These are phyloP conservation scores for Chondrilla cf. caribensis DNA, from an alignment of 37 sponge, comb jelly and placozoan genomes.

Conservation along the genomic window DNA sequence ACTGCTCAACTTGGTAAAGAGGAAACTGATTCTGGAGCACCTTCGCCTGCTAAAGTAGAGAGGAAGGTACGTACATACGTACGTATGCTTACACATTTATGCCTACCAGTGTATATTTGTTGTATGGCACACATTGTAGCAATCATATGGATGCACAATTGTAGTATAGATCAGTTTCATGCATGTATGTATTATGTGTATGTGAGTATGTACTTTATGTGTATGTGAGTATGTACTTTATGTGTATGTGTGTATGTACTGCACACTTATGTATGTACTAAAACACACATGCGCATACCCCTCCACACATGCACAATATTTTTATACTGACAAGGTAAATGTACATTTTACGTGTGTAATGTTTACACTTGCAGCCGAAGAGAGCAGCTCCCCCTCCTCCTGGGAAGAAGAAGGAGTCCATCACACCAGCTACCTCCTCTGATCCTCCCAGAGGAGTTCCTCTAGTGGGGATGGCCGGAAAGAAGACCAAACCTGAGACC, in stretches of 20 bases:
- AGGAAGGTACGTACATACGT: background rate
- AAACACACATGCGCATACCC: too few relatives aligned
- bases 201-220: background rate
- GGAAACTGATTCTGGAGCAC: constrained; percentile 1
- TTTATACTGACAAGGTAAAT: too few relatives aligned
- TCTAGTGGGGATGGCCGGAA: constrained; percentile 10
- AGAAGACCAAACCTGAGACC: background rate
- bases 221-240: background rate
- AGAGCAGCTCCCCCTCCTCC: constrained; percentile 22
- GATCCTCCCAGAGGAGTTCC: background rate
- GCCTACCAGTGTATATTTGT: too few relatives aligned
- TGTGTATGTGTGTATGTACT: background rate
- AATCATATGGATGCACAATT: background rate
- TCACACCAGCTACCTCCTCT: background rate
- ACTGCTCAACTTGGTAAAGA: background rate
- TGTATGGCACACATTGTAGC: too few relatives aligned
- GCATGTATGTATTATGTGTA: background rate
- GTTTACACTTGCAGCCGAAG: constrained; percentile 27
- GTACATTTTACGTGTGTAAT: too few relatives aligned
- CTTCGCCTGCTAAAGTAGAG: background rate
- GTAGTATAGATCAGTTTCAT: too few relatives aligned
- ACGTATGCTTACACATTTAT: too few relatives aligned
- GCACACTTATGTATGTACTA: too few relatives aligned
- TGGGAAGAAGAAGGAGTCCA: background rate
- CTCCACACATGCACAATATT: too few relatives aligned